These are phyloP conservation scores for Ylistrum balloti DNA, from an alignment of 1,140 invertebrate species.

Conservation along the genomic window DNA sequence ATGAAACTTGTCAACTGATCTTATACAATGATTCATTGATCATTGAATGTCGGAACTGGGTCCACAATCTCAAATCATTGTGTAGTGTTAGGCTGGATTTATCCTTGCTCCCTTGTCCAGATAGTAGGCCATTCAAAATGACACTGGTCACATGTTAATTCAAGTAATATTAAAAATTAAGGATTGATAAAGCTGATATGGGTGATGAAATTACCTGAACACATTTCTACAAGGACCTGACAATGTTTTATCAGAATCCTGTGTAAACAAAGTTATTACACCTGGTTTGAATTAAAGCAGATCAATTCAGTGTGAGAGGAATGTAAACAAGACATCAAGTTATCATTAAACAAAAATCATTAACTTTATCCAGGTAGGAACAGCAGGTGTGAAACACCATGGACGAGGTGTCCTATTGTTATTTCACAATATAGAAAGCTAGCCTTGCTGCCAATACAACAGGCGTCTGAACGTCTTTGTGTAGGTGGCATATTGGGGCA, in stretches of 20 bases:
- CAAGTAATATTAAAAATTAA: neutral
- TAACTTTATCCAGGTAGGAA: neutral
- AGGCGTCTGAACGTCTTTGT: neutral
- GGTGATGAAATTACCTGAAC: neutral
- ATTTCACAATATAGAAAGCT: neutral
- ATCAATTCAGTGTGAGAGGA: neutral
- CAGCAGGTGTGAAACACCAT: neutral
- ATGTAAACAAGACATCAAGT: constrained; percentile 23
- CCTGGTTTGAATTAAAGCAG: neutral
- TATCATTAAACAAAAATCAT: constrained; percentile 36
- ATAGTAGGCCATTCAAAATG: constrained; percentile 10
- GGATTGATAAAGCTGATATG: neutral
- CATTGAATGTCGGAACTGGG: constrained; percentile 18
- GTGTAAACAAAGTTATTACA: neutral
- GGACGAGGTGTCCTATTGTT: neutral
- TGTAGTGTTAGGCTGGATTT: neutral
- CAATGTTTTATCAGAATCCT: constrained; percentile 2
- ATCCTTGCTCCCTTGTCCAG: neutral
- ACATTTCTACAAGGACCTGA: neutral
- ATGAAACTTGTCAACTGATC: constrained; percentile 9
- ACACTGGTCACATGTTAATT: constrained; percentile 5
- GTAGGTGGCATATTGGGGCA: neutral
- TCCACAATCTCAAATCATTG: neutral
- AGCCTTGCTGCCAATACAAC: too few relatives aligned
- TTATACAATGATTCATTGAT: constrained; percentile 15